These are phyloP conservation scores for Erithacus rubecula DNA, from an alignment of 2,797 vertebrate genomes.

Conservation along the genomic window DNA sequence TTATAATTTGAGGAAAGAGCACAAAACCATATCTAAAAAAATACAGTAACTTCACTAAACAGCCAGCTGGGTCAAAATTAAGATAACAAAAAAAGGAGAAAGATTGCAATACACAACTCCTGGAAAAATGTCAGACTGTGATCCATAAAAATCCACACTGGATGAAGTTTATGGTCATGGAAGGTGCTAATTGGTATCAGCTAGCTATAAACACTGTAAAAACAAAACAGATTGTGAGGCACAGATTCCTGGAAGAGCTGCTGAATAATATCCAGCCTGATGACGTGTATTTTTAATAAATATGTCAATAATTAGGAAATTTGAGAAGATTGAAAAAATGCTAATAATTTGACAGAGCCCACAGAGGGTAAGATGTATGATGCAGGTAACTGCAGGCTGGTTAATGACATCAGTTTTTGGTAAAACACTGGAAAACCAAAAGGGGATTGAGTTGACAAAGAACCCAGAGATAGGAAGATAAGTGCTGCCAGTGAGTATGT, in stretches of 20 bases:
- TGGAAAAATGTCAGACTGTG: background rate
- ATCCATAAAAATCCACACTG: background rate
- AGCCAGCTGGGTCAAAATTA: background rate
- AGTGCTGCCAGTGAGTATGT: background rate
- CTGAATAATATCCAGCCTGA: background rate
- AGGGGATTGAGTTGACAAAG: background rate
- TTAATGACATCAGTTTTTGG: background rate
- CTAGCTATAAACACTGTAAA: background rate
- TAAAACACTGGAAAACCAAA: background rate
- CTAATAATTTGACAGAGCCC: background rate
- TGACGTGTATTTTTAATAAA: background rate
- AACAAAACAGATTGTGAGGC: background rate
- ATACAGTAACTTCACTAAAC: background rate
- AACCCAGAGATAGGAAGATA: background rate
- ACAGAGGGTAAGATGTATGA: background rate
- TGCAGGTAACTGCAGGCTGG: background rate
- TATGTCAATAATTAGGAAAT: background rate
- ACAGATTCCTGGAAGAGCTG: background rate
- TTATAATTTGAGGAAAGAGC: background rate
- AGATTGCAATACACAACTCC: background rate
- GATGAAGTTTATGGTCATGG: background rate
- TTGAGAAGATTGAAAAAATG: background rate
- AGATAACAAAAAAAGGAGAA: background rate
- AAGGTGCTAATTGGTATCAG: background rate
- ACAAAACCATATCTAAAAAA: background rate